A percentile compares a stretch with the other conserved stretches of the same genome.
Evolutionary conservation across 2,888 invertebrate species (phyloP).

Genomic region (Acrobasis consociella): DNA sequence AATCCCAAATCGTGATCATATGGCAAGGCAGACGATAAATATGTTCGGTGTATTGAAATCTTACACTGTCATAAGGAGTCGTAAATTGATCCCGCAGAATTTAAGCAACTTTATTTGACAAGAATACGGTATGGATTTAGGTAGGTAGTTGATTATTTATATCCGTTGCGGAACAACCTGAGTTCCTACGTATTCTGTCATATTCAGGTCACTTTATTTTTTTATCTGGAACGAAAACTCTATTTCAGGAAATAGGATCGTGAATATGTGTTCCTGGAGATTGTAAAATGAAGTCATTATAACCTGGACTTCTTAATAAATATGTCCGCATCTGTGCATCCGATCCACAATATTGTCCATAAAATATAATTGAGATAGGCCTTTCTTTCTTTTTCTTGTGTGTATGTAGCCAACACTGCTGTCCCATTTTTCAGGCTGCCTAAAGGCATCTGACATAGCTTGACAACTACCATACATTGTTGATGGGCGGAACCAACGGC

Average conservation of each 20-base stretch:
- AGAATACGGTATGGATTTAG: slow-evolving; percentile 30
- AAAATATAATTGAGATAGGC: neutral
- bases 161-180: slow-evolving; percentile 6
- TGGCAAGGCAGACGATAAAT: slow-evolving; percentile 70
- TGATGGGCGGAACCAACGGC: too few species aligned
- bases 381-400: too few species aligned
- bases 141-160: slow-evolving; percentile 19
- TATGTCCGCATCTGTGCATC: too few species aligned
- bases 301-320: neutral
- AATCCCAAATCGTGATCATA: slow-evolving; percentile 75
- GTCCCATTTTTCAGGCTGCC: too few species aligned
- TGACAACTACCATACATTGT: too few species aligned
- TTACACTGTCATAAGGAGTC: slow-evolving; percentile 70
- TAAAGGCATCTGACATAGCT: too few species aligned
- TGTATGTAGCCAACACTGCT: too few species aligned
- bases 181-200: neutral
- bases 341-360: too few species aligned
- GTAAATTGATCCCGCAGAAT: slow-evolving; percentile 63
- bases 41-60: slow-evolving; percentile 76
- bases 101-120: slow-evolving; percentile 58
- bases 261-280: slow-evolving; percentile 11
- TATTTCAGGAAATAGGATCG: slow-evolving; percentile 5
- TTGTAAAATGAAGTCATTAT: slow-evolving; percentile 34
- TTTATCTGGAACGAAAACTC: slow-evolving; percentile 11
- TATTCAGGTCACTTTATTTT: slow-evolving; percentile 15